Conservation (phyloP, 2,888 invertebrate species). For the Bruchidius siliquastri region DNA sequence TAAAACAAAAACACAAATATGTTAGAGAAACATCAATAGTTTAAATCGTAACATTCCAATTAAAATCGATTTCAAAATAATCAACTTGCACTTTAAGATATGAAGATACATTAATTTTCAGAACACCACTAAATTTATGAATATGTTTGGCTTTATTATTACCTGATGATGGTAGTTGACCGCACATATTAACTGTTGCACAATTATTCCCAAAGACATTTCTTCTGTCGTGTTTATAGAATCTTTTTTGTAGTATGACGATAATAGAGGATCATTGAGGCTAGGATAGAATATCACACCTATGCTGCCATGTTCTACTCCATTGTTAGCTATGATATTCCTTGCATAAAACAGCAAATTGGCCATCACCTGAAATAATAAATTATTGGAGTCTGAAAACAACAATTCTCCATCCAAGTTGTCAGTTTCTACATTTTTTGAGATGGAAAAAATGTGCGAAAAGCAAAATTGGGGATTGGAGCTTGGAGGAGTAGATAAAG, state of each 20-base stretch:
- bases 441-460: too few species aligned
- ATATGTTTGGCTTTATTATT: not conserved
- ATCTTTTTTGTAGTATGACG: slow-evolving; percentile 24
- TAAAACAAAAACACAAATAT: too few species aligned
- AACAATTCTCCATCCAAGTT: too few species aligned
- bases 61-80: too few species aligned
- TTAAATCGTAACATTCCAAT: too few species aligned
- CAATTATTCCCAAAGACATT: slow-evolving; percentile 51
- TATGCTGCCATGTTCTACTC: slow-evolving; percentile 51
- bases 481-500: too few species aligned
- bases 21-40: too few species aligned
- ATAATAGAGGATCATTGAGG: slow-evolving; percentile 42
- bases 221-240: slow-evolving; percentile 40
- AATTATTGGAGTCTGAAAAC: not conserved
- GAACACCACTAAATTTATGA: too few species aligned
- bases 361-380: slow-evolving; percentile 52
- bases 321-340: slow-evolving; percentile 58
- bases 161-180: slow-evolving; percentile 52
- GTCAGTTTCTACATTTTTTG: too few species aligned
- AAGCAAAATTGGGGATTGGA: too few species aligned
- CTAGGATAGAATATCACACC: slow-evolving; percentile 54
- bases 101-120: too few species aligned
- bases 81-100: too few species aligned
- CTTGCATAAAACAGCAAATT: slow-evolving; percentile 69
- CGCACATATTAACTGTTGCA: slow-evolving; percentile 54